phyloP scores from a whole-genome alignment of 2,797 vertebrate species.

The Sebastes minor region DNA sequence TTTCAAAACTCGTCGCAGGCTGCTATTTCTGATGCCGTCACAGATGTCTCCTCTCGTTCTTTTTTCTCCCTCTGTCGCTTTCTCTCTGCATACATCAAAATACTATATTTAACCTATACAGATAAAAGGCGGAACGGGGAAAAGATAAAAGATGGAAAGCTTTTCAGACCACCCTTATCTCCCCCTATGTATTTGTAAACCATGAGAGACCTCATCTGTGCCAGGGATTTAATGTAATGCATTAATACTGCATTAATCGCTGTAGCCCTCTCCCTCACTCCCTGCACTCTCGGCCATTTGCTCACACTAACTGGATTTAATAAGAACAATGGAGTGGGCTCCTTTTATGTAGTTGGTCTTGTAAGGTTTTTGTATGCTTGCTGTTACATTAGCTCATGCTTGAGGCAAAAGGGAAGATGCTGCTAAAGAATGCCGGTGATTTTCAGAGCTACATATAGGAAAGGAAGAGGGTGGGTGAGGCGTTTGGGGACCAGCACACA shows the following conservation, averaged over 20 bases:
- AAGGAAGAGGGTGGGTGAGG: slow-evolving; percentile 1
- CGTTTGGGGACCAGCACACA: slow-evolving; percentile 31
- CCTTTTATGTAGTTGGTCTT: slow-evolving; percentile 46
- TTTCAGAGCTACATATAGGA: slow-evolving; percentile 25
- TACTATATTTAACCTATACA: slow-evolving; percentile 52
- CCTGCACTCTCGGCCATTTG: slow-evolving; percentile 44
- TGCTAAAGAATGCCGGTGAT: slow-evolving; percentile 26
- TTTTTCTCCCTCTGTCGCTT: background rate
- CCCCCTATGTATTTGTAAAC: slow-evolving; percentile 2
- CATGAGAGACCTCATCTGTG: slow-evolving; percentile 38
- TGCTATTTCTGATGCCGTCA: slow-evolving; percentile 54
- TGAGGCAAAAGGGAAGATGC: slow-evolving; percentile 15
- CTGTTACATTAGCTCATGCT: slow-evolving; percentile 31
- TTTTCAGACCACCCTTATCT: slow-evolving; percentile 19
- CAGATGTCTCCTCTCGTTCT: slow-evolving; percentile 38
- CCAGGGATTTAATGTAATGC: slow-evolving; percentile 60
- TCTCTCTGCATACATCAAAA: slow-evolving; percentile 34
- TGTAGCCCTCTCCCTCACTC: slow-evolving; percentile 22
- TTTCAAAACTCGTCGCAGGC: slow-evolving; percentile 14
- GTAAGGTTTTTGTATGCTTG: slow-evolving; percentile 27
- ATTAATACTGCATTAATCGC: slow-evolving; percentile 66
- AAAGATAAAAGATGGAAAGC: slow-evolving; percentile 36
- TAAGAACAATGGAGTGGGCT: slow-evolving; percentile 55
- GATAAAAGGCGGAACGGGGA: slow-evolving; percentile 25
- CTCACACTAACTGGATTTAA: slow-evolving; percentile 48